A percentile compares a stretch with the other conserved stretches of the same genome.
These are phyloP conservation scores for Monarcha castaneiventris DNA, from an alignment of 2,113 vertebrate species.

Conservation along the genomic window DNA sequence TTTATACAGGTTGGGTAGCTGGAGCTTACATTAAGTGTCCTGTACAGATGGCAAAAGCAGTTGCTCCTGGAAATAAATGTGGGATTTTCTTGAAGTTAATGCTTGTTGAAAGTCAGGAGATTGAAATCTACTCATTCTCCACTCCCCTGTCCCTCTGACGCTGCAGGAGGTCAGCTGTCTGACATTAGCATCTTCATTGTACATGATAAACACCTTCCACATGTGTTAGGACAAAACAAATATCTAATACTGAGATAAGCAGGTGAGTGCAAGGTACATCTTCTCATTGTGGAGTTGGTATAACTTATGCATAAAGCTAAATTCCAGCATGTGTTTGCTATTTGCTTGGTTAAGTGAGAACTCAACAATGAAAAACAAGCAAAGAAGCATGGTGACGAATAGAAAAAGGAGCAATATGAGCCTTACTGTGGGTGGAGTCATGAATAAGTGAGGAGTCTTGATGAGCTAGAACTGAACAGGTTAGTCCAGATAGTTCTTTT, in stretches of 20 bases:
- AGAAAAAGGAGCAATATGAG: background rate
- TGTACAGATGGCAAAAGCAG: background rate
- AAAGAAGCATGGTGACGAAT: background rate
- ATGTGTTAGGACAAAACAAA: background rate
- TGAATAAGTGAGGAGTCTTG: background rate
- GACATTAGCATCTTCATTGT: background rate
- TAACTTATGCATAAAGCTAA: background rate
- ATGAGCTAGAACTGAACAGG: background rate
- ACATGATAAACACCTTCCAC: background rate
- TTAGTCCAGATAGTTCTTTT: background rate
- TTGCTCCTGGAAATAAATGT: background rate
- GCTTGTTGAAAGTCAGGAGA: background rate
- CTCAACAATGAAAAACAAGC: background rate
- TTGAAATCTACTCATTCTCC: background rate
- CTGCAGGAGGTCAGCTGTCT: background rate
- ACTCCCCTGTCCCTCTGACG: background rate
- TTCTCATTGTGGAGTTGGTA: background rate
- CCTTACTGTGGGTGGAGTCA: background rate
- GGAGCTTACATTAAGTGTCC: background rate
- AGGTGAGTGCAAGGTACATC: background rate
- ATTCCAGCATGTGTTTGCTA: fast-evolving
- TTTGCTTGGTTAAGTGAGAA: background rate
- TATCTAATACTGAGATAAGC: background rate
- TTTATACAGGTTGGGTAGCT: background rate
- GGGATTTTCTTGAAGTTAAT: background rate